Base-by-base conservation (phyloP, 2,113 vertebrate species). In the Melanerpes aurifrons region DNA sequence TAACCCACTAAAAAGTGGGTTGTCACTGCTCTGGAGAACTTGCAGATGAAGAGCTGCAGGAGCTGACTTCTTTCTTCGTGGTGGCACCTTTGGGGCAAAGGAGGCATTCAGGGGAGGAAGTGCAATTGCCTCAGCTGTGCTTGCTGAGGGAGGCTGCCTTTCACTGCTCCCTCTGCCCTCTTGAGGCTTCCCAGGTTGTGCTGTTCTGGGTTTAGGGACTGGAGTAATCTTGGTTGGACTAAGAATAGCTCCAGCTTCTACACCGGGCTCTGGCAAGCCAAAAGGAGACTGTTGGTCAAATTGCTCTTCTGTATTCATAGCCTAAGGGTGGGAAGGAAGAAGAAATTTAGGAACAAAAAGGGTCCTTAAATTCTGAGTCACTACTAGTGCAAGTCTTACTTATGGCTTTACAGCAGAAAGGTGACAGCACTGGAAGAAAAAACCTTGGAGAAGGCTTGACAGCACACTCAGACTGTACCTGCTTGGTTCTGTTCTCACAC, bases 31-130 rank as follows among this genome's bases (percentile, higher is more conserved):
- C 92, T 97, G 97, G 59, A 98, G 94, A n/a, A 94, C 96, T 78
- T 98, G 97, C 31, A 97, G 93, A 50, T 98, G 97, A 75, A 98
- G 96, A 88, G 97, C 97, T 4, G 97, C 96, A 2, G 98, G 97
- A 6, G 98, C 98, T 0, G 97, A 98, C 79, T 98, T 98, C 94
- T 98, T 98, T 66, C 98, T 98, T 86, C 98, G 95, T 0, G 98
- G 98, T 18, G 98, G 98, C 35, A 96, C 97, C 89, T 94, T 97
- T 45, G 98, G 98, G 20, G 50, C 91, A 29, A 82, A 89, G n/a
- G 95, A 31, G 9, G 59, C 3, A 0, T 25, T 89, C 18, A 78
- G 94, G 15, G 57, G 40, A 28, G 93, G 37, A 16, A 57, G 26
- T 0, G 25, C 20, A 3, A 25, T 10, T 24, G 83, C 59, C 64